Conservation (phyloP, 2,113 vertebrate genomes). For the Capricornis sumatraensis region DNA sequence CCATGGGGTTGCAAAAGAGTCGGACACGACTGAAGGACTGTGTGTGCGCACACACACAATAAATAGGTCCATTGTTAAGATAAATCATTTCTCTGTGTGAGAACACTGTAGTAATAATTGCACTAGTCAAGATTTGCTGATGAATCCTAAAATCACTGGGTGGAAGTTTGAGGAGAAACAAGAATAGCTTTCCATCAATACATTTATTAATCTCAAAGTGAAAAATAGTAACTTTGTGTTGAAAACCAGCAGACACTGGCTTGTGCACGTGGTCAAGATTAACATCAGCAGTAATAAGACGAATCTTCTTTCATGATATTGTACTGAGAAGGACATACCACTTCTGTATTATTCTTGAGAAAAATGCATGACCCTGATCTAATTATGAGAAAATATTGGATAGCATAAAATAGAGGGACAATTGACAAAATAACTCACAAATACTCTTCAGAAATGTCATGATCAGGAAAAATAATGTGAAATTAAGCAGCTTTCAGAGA, state of each 20-base stretch:
- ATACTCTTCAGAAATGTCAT: neutral
- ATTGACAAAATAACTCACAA: neutral
- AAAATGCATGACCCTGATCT: neutral
- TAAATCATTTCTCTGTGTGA: neutral
- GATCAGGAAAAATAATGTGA: neutral
- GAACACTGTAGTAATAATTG: neutral
- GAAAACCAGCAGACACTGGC: neutral
- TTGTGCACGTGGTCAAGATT: neutral
- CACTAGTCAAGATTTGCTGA: neutral
- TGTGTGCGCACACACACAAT: fast-evolving
- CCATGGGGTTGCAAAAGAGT: neutral
- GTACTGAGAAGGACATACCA: neutral
- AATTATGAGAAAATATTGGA: neutral
- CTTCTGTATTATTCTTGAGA: neutral
- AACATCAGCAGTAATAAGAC: neutral
- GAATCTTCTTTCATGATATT: neutral
- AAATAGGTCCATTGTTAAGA: neutral
- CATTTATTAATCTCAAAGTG: neutral
- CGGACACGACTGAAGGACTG: neutral
- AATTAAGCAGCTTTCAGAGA: neutral
- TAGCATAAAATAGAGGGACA: neutral
- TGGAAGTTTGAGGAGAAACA: neutral
- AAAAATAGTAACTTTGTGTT: neutral
- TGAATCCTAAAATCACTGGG: neutral
- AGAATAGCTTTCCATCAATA: neutral